A percentile compares a stretch with the other conserved stretches of the same genome.
Conservation (phyloP, 2,797 vertebrate species). For the Semaprochilodus insignis region DNA sequence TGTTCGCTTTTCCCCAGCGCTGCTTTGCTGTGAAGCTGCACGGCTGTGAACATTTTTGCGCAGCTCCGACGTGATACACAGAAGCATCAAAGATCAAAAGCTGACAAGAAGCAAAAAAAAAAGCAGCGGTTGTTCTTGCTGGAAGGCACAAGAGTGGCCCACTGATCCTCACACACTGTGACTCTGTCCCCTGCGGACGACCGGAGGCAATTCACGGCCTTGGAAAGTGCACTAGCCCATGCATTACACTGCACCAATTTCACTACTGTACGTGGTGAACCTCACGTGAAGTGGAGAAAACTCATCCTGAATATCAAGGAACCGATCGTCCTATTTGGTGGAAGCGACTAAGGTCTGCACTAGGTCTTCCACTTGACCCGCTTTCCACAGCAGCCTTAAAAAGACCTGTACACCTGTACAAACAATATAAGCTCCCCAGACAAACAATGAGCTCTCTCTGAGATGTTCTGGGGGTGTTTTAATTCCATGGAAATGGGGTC, state of each 20-base stretch:
- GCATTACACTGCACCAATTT: background rate
- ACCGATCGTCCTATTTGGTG: too few relatives aligned
- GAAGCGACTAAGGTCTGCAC: too few relatives aligned
- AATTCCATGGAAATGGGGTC: too few relatives aligned
- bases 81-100: slow-evolving; percentile 26
- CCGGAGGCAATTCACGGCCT: slow-evolving; percentile 18
- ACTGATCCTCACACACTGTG: slow-evolving; percentile 12
- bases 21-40: background rate
- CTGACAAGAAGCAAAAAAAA: slow-evolving; percentile 1
- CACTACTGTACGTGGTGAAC: background rate
- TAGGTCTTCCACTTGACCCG: too few relatives aligned
- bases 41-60: background rate
- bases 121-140: slow-evolving; percentile 22
- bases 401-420: too few relatives aligned
- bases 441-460: too few relatives aligned
- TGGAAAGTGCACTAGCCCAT: background rate
- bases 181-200: slow-evolving; percentile 8
- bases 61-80: background rate
- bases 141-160: slow-evolving; percentile 12
- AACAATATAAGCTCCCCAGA: too few relatives aligned
- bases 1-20: background rate
- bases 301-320: too few relatives aligned
- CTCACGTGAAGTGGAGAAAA: background rate
- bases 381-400: too few relatives aligned
- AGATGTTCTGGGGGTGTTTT: too few relatives aligned